These are phyloP conservation scores for Zootoca vivipara DNA, from an alignment of 2,113 vertebrate species.

Conservation along the genomic window DNA sequence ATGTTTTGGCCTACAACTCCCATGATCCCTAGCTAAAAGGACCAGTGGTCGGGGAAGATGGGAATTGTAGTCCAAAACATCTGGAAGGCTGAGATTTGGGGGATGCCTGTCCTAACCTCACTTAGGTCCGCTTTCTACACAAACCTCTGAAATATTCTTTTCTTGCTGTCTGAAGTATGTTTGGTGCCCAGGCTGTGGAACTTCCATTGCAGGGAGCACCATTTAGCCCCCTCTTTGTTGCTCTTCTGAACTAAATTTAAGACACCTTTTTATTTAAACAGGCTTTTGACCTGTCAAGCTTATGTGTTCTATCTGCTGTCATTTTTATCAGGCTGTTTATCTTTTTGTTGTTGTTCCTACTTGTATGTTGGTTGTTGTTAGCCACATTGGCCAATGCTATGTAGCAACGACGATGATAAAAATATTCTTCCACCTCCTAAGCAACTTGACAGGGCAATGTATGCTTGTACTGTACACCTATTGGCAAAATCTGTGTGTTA, in stretches of 20 bases:
- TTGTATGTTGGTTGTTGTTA: neutral
- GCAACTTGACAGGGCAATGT: neutral
- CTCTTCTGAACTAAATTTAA: neutral
- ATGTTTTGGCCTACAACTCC: too few relatives aligned
- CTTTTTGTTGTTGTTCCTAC: neutral
- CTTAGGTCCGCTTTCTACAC: too few relatives aligned
- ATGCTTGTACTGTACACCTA: too few relatives aligned
- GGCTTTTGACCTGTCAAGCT: neutral
- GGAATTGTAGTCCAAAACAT: too few relatives aligned
- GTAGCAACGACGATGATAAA: neutral
- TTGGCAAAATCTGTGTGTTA: neutral
- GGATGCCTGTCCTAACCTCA: too few relatives aligned
- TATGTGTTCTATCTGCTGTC: neutral
- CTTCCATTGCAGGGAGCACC: neutral
- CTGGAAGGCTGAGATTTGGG: too few relatives aligned
- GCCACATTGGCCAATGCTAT: neutral
- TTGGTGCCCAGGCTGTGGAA: neutral
- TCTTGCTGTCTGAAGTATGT: neutral
- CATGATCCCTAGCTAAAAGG: too few relatives aligned
- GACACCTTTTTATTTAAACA: neutral
- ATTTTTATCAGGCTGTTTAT: neutral
- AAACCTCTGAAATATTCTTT: too few relatives aligned
- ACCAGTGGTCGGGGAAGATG: too few relatives aligned
- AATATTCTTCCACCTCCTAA: neutral
- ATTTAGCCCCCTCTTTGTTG: neutral